Percentiles rank a stretch among this genome's conserved stretches.
These are phyloP conservation scores for Saccostrea glomerata DNA, from an alignment of 1,140 invertebrate genomes.

Conservation along the genomic window DNA sequence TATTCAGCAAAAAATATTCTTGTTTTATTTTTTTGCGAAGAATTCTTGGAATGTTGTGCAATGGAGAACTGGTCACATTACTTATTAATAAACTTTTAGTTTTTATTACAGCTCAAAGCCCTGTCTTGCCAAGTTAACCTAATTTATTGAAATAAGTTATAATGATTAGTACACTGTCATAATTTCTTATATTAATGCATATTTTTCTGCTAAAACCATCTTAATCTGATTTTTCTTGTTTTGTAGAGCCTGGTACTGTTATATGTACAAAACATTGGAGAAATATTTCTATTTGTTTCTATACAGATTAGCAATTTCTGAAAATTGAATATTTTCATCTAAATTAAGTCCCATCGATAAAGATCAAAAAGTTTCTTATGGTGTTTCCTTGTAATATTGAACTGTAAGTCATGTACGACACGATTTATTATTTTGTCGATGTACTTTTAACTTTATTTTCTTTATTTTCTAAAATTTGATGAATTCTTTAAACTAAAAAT, in stretches of 20 bases:
- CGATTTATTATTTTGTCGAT: background rate
- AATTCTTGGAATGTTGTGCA: too few relatives aligned
- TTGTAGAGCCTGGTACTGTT: background rate
- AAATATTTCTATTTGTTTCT: background rate
- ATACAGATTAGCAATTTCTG: background rate
- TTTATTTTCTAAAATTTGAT: too few relatives aligned
- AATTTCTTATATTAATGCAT: background rate
- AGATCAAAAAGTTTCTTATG: background rate
- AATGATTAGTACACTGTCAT: background rate
- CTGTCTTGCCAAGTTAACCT: background rate
- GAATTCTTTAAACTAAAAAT: too few relatives aligned
- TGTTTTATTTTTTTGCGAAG: too few relatives aligned
- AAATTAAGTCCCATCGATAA: background rate
- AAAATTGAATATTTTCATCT: constrained; percentile 13
- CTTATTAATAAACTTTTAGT: too few relatives aligned
- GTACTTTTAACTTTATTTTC: too few relatives aligned
- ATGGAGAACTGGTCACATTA: too few relatives aligned
- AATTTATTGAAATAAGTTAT: background rate
- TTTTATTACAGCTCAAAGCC: too few relatives aligned
- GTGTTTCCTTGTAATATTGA: constrained; percentile 19
- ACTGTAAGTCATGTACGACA: background rate
- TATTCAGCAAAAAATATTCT: too few relatives aligned
- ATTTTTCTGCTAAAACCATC: background rate
- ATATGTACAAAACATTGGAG: background rate
- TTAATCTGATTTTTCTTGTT: background rate